These are phyloP conservation scores for Deilephila porcellus DNA, from an alignment of 2,888 invertebrate genomes.

Conservation along the genomic window DNA sequence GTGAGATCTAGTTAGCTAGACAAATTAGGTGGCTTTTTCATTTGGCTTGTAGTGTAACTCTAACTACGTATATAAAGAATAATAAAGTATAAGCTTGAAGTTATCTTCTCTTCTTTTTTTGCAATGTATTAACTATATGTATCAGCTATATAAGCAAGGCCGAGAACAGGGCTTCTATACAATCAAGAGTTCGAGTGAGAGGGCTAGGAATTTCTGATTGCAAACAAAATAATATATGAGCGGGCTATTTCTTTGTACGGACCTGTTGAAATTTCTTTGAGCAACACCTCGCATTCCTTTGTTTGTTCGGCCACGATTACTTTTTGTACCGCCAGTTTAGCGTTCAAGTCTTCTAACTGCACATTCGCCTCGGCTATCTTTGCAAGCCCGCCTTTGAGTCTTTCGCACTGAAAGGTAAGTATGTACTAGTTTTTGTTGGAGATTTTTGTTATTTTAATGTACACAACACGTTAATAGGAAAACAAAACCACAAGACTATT, in stretches of 20 bases:
- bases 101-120: no score
- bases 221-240: neutral
- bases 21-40: neutral
- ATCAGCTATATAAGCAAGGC: no score
- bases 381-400: constrained; percentile 88
- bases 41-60: neutral
- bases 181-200: no score
- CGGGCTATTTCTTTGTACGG: constrained; percentile 10
- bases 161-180: no score
- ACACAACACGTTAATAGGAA: neutral
- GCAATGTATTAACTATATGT: no score
- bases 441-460: neutral
- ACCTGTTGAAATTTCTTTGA: constrained; percentile 90
- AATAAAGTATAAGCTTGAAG: no score
- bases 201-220: no score
- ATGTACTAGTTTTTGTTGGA: neutral
- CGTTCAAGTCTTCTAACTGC: constrained; percentile 91
- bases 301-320: constrained; percentile 93
- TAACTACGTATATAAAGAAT: neutral
- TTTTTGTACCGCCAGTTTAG: constrained; percentile 92
- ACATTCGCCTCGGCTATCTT: constrained; percentile 95
- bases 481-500: no score
- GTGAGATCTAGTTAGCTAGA: neutral
- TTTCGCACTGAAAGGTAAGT: constrained; percentile 83
- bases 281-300: constrained; percentile 90